Evolutionary conservation across 1,140 invertebrate species (phyloP), one percentile per base, ranked within the genome.

Genomic region (Streblospio benedicti): DNA sequence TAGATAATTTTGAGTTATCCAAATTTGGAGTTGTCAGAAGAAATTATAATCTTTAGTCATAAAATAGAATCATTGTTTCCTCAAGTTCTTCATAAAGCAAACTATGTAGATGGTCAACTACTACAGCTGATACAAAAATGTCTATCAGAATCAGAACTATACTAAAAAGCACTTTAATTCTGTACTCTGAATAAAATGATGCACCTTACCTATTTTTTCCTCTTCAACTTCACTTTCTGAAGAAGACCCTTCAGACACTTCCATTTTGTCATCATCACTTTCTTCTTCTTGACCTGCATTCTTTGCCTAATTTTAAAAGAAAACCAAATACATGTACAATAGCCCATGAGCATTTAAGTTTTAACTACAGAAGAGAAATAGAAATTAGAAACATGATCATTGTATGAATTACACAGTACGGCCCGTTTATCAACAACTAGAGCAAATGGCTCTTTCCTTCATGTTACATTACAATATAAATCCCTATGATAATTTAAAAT

Each of bases 161-260:
- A 25, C 28, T 28, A 52, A 51, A 51, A 51, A n/a, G n/a, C 20
- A 51, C 49, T n/a, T 38, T 38, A 9, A 51, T 2, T 20, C 28
- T 28, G 16, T 49, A 14, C 6, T 14, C 25, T 49, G 9, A 6
- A 14, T 6, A 14, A 23, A 49, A 49, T 9, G 25, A 49, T 27
- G 25, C 6, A 12, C 9, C 14, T 57, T 6, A 65, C 57, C 61
- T 55, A 41, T 53, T 23, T 28, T 52, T 27, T 54, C 41, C 57
- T 65, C 61, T 28, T 63, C 64, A 12, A 57, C 64, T 28, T n/a
- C n/a, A n/a, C n/a, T n/a, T n/a, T 53, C 56, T 30, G 60, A 62
- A 25, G 61, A 57, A 6, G n/a, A 35, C 0, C 23, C 38, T 18
- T 56, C 53, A 14, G 25, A 12, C 20, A 38, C 53, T 25, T 57